Conservation (phyloP, 37 sponge, comb jelly and placozoan species). For the Eunapius fragilis region DNA sequence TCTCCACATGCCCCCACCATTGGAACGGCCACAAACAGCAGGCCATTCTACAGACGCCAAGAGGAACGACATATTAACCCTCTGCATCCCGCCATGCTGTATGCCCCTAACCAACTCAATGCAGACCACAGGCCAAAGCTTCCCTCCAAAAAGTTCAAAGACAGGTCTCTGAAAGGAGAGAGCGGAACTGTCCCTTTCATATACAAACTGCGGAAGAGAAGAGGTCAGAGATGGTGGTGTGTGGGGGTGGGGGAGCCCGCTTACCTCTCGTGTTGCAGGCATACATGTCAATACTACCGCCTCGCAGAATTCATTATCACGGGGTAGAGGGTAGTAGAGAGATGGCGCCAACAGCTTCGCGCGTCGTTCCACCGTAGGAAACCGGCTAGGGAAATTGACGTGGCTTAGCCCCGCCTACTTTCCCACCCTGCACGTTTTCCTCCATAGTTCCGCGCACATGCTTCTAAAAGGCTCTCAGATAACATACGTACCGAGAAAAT, state of each 20-base stretch:
- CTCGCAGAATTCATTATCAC: conserved; percentile 45
- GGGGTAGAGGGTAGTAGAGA: conserved; percentile 46
- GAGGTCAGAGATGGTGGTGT: background rate
- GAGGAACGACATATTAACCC: background rate
- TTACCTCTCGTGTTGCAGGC: conserved; percentile 29
- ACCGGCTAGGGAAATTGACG: conserved; percentile 55
- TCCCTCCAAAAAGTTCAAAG: conserved; percentile 72
- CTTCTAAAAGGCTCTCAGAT: background rate
- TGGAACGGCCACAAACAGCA: conserved; percentile 72
- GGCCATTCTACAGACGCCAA: conserved; percentile 46
- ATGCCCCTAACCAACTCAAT: conserved; percentile 22
- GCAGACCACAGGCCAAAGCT: conserved; percentile 88
- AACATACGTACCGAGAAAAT: conserved; percentile 54
- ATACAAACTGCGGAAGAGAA: conserved; percentile 68
- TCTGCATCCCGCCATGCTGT: background rate
- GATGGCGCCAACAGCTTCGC: conserved; percentile 21
- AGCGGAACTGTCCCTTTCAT: conserved; percentile 66
- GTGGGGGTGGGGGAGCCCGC: background rate
- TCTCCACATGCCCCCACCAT: conserved; percentile 47
- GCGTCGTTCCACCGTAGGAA: conserved; percentile 75
- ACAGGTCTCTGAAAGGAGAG: conserved; percentile 49
- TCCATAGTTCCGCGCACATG: background rate
- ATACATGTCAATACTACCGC: conserved; percentile 44
- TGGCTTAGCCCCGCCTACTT: background rate
- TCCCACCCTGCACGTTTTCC: background rate